Evolutionary conservation across 2,113 vertebrate genomes (phyloP).

Genomic region (Scytalopus superciliaris): DNA sequence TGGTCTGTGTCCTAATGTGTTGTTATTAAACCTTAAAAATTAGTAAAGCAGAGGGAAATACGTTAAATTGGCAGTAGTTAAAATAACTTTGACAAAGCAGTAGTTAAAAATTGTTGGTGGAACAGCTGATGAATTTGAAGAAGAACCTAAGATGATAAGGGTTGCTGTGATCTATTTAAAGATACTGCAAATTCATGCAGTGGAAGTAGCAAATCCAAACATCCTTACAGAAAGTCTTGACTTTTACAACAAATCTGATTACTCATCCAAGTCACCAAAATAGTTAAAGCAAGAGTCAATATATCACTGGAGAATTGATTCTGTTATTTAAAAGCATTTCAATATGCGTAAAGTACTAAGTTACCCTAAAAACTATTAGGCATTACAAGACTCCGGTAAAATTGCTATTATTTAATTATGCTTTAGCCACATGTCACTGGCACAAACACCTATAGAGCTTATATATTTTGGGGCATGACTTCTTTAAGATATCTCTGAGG

Average conservation of each 20-base stretch:
- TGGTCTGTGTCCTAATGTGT: neutral
- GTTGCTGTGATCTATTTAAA: conserved; percentile 17
- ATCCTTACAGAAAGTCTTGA: conserved; percentile 22
- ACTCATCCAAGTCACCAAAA: conserved; percentile 37
- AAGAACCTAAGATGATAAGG: neutral
- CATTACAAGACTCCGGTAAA: neutral
- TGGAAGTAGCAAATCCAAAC: conserved; percentile 23
- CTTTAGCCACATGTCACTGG: neutral
- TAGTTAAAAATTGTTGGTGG: neutral
- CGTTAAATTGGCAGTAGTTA: neutral
- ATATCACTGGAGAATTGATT: neutral
- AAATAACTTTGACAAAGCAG: neutral
- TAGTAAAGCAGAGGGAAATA: neutral
- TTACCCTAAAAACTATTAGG: neutral
- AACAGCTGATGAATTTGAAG: conserved; percentile 3
- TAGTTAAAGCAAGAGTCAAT: conserved; percentile 17
- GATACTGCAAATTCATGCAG: conserved; percentile 3
- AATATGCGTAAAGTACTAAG: neutral
- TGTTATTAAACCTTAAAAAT: neutral
- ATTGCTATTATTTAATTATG: neutral
- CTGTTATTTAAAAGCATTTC: conserved; percentile 29
- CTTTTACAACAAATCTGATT: conserved; percentile 20
- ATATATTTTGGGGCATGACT: neutral
- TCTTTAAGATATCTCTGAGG: neutral
- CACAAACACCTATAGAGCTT: neutral